These are phyloP conservation scores for Phataginus tricuspis DNA, from an alignment of 2,797 vertebrate genomes.

Conservation along the genomic window DNA sequence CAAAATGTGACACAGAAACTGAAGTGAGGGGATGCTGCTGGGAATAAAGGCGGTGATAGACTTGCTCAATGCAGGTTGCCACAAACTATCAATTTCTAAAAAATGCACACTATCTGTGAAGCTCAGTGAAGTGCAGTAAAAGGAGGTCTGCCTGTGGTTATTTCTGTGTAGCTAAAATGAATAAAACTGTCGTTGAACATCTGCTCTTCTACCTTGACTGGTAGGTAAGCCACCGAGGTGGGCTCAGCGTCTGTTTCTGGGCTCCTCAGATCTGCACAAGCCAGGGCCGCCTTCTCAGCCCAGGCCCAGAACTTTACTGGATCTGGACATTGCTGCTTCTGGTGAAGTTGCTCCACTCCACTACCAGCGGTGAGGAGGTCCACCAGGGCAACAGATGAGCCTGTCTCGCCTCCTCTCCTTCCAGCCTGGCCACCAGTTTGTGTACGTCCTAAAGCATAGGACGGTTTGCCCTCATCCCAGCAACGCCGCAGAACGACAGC, in stretches of 20 bases:
- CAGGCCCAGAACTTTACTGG: rapidly evolving
- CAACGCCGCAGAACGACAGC: no score
- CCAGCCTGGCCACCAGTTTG: not conserved
- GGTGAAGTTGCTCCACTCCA: not conserved
- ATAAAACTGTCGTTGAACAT: not conserved
- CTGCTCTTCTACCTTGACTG: not conserved
- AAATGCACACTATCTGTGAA: no score
- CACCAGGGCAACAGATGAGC: not conserved
- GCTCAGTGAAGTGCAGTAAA: no score
- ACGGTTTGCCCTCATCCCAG: not conserved
- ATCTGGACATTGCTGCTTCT: not conserved
- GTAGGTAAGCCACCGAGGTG: not conserved
- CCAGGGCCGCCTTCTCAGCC: not conserved
- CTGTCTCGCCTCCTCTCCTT: no score
- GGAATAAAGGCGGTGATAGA: no score
- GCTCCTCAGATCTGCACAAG: rapidly evolving
- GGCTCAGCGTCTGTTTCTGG: not conserved
- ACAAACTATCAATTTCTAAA: no score
- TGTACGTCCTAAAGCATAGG: not conserved
- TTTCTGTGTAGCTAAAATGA: not conserved
- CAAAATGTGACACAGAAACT: no score
- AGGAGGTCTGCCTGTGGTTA: not conserved
- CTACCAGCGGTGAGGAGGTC: not conserved
- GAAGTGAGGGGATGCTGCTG: no score
- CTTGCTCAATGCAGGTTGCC: no score